Percentiles rank a stretch among this genome's conserved stretches.
Conservation (phyloP, 2,113 vertebrate genomes). For the Nematolebias whitei region DNA sequence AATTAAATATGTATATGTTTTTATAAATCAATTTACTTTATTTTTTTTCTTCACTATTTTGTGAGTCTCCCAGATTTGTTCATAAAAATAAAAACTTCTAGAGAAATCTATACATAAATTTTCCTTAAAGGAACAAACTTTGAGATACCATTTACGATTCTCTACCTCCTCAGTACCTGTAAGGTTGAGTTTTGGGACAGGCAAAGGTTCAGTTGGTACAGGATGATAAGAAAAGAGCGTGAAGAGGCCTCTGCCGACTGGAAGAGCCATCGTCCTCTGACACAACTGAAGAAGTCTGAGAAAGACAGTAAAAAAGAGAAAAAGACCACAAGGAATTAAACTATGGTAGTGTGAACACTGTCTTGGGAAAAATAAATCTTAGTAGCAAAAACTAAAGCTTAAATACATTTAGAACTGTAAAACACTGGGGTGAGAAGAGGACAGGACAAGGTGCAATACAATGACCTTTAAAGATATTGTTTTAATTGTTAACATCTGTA, state of each 20-base stretch:
- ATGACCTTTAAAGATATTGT: background rate
- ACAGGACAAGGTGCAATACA: background rate
- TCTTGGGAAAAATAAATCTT: background rate
- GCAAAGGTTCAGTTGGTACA: slow-evolving; percentile 92
- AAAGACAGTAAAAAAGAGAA: background rate
- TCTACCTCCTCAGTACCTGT: slow-evolving; percentile 81
- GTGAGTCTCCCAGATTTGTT: background rate
- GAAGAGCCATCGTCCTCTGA: slow-evolving; percentile 95
- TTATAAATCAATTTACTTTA: background rate
- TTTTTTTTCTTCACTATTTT: background rate
- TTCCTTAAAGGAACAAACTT: background rate
- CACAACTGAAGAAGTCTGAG: slow-evolving; percentile 91
- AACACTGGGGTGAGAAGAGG: background rate
- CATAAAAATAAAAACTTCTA: too few relatives aligned
- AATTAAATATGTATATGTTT: too few relatives aligned
- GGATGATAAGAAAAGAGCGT: slow-evolving; percentile 97
- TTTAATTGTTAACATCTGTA: background rate
- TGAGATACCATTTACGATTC: background rate
- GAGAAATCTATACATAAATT: background rate
- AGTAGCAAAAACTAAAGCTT: background rate
- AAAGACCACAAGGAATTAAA: background rate
- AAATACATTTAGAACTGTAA: background rate
- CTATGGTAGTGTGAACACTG: too few relatives aligned
- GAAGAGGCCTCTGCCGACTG: slow-evolving; percentile 95
- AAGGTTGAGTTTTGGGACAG: slow-evolving; percentile 94